phyloP scores from a whole-genome alignment of 2,797 vertebrate species.

The Pteropus rufus region DNA sequence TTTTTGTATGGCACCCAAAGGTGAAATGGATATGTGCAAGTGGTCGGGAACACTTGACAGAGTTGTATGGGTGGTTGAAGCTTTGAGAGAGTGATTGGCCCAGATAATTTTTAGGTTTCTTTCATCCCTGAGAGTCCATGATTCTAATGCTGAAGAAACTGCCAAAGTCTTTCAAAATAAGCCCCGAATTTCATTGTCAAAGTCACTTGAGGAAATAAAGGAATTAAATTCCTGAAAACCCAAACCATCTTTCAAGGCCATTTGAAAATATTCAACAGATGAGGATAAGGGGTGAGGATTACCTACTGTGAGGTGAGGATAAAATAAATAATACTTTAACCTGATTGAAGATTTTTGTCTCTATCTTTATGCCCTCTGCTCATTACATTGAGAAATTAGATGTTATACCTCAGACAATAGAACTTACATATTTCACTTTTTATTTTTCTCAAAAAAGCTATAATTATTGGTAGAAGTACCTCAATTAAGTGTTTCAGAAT shows the following conservation, averaged over 20 bases:
- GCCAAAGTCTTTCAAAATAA: background rate
- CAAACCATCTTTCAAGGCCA: background rate
- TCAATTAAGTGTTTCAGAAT: background rate
- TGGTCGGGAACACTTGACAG: background rate
- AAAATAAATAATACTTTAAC: background rate
- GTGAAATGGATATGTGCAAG: background rate
- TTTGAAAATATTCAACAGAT: background rate
- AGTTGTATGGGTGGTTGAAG: background rate
- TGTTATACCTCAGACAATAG: background rate
- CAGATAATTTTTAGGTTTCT: background rate
- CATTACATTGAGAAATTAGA: slow-evolving; percentile 34
- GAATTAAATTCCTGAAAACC: background rate
- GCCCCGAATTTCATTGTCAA: background rate
- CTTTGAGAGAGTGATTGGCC: background rate
- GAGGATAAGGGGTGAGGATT: background rate
- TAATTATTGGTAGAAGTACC: background rate
- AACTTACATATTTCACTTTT: background rate
- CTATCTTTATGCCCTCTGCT: background rate
- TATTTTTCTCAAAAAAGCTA: background rate
- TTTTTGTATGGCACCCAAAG: background rate
- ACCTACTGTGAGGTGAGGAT: background rate
- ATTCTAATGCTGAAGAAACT: background rate
- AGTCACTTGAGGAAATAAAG: background rate
- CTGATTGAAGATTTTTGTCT: background rate
- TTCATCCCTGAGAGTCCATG: background rate